phyloP scores from a whole-genome alignment of 2,113 vertebrate species.

The Kryptolebias marmoratus region DNA sequence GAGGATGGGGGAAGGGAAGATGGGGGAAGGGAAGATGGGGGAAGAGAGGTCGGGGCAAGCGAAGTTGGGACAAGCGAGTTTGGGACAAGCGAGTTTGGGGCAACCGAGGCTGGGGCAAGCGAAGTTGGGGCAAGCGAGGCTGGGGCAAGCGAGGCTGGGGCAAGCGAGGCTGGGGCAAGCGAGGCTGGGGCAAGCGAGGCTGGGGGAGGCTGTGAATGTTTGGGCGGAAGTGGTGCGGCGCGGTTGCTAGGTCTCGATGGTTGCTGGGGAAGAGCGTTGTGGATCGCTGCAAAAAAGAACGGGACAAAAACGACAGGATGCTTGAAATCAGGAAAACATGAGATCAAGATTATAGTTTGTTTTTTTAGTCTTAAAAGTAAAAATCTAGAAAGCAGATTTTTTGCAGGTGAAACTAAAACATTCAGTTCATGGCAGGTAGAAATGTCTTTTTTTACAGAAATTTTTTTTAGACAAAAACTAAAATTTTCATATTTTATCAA shows the following conservation, averaged over 20 bases:
- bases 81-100: too few species aligned
- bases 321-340: neutral
- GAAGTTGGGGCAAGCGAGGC: too few species aligned
- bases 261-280: slow-evolving; percentile 92
- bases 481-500: too few species aligned
- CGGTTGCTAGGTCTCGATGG: slow-evolving; percentile 90
- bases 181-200: slow-evolving; percentile 31
- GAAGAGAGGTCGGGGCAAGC: too few species aligned
- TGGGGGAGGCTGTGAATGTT: slow-evolving; percentile 80
- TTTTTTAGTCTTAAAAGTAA: neutral
- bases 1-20: slow-evolving; percentile 21
- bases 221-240: slow-evolving; percentile 87
- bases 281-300: slow-evolving; percentile 82
- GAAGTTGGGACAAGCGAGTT: too few species aligned
- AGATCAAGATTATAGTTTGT: too few species aligned
- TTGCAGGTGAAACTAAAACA: neutral
- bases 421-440: neutral
- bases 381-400: neutral
- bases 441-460: neutral
- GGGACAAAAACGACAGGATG: neutral
- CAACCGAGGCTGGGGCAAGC: too few species aligned
- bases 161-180: too few species aligned
- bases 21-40: too few species aligned
- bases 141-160: too few species aligned
- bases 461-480: neutral